A percentile compares a stretch with the other conserved stretches of the same genome.
Conservation (phyloP, 1,140 invertebrate species). For the Copidosoma floridanum region DNA sequence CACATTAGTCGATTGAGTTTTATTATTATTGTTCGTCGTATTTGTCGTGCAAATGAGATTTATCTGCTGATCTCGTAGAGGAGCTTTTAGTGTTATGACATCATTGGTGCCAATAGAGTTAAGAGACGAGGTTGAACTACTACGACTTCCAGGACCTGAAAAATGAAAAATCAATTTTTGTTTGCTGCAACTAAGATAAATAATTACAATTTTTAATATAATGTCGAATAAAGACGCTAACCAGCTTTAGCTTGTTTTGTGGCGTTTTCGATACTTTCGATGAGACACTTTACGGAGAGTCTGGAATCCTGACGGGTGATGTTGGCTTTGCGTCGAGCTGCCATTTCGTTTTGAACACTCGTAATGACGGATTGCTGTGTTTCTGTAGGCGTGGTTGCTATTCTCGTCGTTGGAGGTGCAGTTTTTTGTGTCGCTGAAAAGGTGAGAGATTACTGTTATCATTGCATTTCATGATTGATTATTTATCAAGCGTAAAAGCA, state of each 20-base stretch:
- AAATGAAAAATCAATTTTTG: neutral
- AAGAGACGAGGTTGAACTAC: slow-evolving; percentile 60
- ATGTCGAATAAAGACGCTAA: slow-evolving; percentile 36
- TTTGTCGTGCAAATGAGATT: slow-evolving; percentile 48
- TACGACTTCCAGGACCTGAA: slow-evolving; percentile 55
- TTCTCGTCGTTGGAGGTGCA: slow-evolving; percentile 34
- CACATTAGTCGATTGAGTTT: slow-evolving; percentile 42
- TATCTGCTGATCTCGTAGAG: slow-evolving; percentile 50
- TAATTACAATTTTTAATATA: neutral
- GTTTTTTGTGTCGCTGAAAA: slow-evolving; percentile 51
- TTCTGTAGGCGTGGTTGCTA: slow-evolving; percentile 49
- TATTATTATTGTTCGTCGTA: slow-evolving; percentile 48
- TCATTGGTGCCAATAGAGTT: slow-evolving; percentile 58
- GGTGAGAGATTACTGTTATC: neutral
- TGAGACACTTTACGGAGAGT: slow-evolving; percentile 83
- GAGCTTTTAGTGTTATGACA: slow-evolving; percentile 47
- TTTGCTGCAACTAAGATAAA: neutral
- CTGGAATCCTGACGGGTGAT: slow-evolving; percentile 72
- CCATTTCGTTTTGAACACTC: slow-evolving; percentile 61
- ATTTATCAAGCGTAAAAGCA: neutral
- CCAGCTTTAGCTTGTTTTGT: slow-evolving; percentile 79
- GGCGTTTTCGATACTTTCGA: slow-evolving; percentile 86
- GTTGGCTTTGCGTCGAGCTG: slow-evolving; percentile 60
- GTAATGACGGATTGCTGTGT: slow-evolving; percentile 57
- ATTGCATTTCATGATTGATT: slow-evolving; percentile 5